Evolutionary conservation across 2,797 vertebrate genomes (phyloP), one percentile per base, ranked within the genome.

Genomic region (Bothrops alternatus): DNA sequence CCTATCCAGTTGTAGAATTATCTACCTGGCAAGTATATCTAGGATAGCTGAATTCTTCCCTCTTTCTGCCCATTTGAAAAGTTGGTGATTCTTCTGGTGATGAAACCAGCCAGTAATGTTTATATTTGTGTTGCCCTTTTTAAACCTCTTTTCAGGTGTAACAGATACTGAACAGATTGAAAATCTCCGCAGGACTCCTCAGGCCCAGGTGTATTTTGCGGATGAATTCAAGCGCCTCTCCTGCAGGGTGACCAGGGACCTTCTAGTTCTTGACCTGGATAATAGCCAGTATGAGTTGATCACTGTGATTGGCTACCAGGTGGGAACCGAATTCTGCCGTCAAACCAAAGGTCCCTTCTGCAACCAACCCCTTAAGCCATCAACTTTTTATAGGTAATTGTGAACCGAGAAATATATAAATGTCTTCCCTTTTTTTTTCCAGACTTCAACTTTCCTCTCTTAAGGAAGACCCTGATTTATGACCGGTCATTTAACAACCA

Each of bases 151-250:
- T 57, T 47, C 37, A 94, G 93, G 82, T 88, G 69, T 91, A 47
- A 88, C 63, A 23, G 93, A 93, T 4, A 58, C 82, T 1, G 87
- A 92, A 6, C 12, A 91, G 47, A 91, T 90, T 50, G 47, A 56
- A 69, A 93, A 88, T 87, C 53, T 95, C 60, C 57, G 28, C n/a
- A 87, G 47, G 28, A 93, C 86, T 37, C 90, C 89, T 32, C 16
- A 85, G 32, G 55, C 25, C 20, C 50, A 85, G 53, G 86, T 53
- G 42, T 26, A 89, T 86, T 90, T 90, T 55, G 61, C 61, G 2
- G 60, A 42, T 85, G 88, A 94, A 94, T 94, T 89, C 11, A 82
- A 73, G 1, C 69, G 90, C 12, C 25, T 93, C 93, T 92, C 88
- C 1, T 94, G 92, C 58, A 90, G 3, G 60, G 63, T 14, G 69